Evolutionary conservation across 92 coral and sea anemone genomes (phyloP).

Genomic region (Bergia sp.): DNA sequence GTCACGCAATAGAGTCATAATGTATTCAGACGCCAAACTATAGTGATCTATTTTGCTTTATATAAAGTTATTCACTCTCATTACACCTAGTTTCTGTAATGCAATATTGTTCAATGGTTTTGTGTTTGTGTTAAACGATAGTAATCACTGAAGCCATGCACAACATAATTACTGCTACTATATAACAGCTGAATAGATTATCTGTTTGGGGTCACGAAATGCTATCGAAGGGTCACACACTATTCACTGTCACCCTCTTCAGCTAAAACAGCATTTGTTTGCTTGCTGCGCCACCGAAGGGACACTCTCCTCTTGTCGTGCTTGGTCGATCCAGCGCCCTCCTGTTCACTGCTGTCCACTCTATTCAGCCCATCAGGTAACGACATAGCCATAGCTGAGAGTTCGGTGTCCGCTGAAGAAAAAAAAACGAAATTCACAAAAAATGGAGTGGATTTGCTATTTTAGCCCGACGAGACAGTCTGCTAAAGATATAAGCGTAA

Average conservation of each 20-base stretch:
- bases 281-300: conserved; percentile 77
- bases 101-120: not conserved
- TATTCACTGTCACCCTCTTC: conserved; percentile 53
- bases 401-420: conserved; percentile 56
- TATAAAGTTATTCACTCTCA: not conserved
- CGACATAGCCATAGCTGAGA: conserved; percentile 72
- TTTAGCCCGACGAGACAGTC: not conserved
- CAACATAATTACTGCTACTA: not conserved
- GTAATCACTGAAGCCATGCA: not conserved
- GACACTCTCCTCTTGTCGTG: conserved; percentile 76
- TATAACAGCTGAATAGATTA: not conserved
- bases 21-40: not conserved
- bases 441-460: not conserved
- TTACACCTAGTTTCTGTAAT: not conserved
- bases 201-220: not conserved
- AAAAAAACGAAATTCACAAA: not conserved
- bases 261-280: conserved; percentile 33
- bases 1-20: not conserved
- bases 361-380: conserved; percentile 92
- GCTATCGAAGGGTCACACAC: not conserved
- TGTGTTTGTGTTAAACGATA: not conserved
- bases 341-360: conserved; percentile 53
- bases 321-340: conserved; percentile 51
- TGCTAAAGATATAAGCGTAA: no score
- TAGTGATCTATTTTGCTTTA: not conserved